Conservation (phyloP, 2,797 vertebrate genomes). For the Alca torda region DNA sequence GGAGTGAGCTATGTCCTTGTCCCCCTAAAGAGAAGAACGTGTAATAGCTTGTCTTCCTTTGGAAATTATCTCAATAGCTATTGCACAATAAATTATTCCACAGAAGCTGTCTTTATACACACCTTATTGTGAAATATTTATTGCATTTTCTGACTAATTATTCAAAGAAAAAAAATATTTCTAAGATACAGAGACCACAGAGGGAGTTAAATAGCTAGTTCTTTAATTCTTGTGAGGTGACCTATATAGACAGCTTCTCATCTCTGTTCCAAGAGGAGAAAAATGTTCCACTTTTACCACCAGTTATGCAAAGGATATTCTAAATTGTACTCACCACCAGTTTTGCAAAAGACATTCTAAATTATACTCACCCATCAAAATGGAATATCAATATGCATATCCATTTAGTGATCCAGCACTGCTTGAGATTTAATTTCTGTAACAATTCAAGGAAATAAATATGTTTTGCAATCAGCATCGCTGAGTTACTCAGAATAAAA, state of each 20-base stretch:
- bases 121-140: neutral
- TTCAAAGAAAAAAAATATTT: neutral
- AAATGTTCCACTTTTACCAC: neutral
- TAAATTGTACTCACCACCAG: neutral
- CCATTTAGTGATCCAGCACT: neutral
- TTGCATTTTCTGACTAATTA: neutral
- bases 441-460: neutral
- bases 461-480: fast-evolving
- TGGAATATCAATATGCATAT: neutral
- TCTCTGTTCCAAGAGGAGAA: neutral
- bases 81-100: neutral
- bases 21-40: neutral
- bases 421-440: neutral
- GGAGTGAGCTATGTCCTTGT: neutral
- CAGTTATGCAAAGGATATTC: neutral
- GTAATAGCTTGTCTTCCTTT: neutral
- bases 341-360: neutral
- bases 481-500: neutral
- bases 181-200: neutral
- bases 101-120: neutral
- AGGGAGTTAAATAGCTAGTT: neutral
- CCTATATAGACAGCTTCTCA: neutral
- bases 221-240: neutral
- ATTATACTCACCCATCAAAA: neutral
- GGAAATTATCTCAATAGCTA: neutral